A percentile compares a stretch with the other conserved stretches of the same genome.
Evolutionary conservation across 2,113 vertebrate species (phyloP).

Genomic region (Diadophis punctatus): DNA sequence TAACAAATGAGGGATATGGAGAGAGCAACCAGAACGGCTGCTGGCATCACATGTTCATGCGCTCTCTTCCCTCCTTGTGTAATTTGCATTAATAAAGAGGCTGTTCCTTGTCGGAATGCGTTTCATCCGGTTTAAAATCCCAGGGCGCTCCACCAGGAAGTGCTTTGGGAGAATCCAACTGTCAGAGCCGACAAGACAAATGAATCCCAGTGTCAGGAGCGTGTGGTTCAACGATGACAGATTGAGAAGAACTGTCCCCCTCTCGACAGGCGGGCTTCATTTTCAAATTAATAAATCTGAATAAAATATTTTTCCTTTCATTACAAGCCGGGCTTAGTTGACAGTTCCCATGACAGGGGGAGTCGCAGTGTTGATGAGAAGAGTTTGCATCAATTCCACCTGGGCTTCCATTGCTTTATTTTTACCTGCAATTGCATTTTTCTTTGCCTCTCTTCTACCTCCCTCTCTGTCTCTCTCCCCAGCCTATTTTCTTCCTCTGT

Average conservation of each 20-base stretch:
- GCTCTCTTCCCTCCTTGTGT: constrained; percentile 83
- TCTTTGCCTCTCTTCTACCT: constrained; percentile 65
- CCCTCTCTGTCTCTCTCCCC: constrained; percentile 43
- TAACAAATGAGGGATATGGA: constrained; percentile 82
- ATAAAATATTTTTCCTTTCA: constrained; percentile 99
- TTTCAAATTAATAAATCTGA: constrained; percentile 99
- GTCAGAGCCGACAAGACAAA: constrained; percentile 99
- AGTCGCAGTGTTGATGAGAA: constrained; percentile 86
- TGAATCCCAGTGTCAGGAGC: constrained; percentile 94
- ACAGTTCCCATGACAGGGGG: constrained; percentile 92
- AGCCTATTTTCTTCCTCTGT: constrained; percentile 13
- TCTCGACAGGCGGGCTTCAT: constrained; percentile 99
- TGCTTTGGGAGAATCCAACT: constrained; percentile 97
- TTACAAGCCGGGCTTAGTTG: constrained; percentile 93
- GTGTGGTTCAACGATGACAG: constrained; percentile 94
- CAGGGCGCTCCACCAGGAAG: constrained; percentile 90
- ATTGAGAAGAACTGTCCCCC: constrained; percentile 99
- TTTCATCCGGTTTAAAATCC: constrained; percentile 98
- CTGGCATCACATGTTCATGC: constrained; percentile 71
- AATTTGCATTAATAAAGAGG: constrained; percentile 99
- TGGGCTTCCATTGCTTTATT: constrained; percentile 84
- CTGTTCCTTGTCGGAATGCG: constrained; percentile 98
- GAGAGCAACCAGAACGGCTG: constrained; percentile 82
- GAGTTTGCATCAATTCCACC: constrained; percentile 97
- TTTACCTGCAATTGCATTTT: constrained; percentile 76